Evolutionary conservation across 2,113 vertebrate species (phyloP).

Genomic region (Paramisgurnus dabryanus): DNA sequence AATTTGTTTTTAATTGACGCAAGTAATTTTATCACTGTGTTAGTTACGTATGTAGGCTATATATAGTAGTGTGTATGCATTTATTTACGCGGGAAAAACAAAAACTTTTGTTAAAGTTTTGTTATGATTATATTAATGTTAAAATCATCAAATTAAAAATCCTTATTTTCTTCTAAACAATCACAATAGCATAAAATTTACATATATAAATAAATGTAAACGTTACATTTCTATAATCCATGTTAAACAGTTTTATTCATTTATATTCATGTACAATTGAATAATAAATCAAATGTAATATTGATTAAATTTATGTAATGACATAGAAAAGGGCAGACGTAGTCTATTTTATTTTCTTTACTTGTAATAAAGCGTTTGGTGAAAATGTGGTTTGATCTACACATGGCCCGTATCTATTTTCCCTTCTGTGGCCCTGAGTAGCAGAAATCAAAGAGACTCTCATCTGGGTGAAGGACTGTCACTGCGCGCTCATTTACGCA

Average conservation of each 20-base stretch:
- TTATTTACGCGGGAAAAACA: not conserved
- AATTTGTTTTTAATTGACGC: too few species aligned
- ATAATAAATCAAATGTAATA: not conserved
- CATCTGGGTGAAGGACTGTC: not conserved
- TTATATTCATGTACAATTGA: not conserved
- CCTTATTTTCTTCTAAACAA: too few species aligned
- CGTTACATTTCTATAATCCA: not conserved
- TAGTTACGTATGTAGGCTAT: too few species aligned
- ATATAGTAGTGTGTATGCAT: too few species aligned
- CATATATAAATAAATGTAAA: not conserved
- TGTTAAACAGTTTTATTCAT: not conserved
- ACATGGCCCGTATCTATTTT: not conserved
- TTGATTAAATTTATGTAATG: not conserved
- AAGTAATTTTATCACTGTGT: too few species aligned
- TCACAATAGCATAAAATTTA: too few species aligned
- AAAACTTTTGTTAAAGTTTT: not conserved
- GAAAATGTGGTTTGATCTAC: not conserved
- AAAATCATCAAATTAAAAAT: not conserved
- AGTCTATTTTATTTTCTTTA: not conserved
- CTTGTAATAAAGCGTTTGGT: not conserved
- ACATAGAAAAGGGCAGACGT: not conserved
- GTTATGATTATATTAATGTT: too few species aligned
- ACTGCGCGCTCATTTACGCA: not conserved
- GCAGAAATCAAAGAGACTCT: constrained; percentile 19
- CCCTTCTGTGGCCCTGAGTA: not conserved